phyloP scores from a whole-genome alignment of 2,797 vertebrate genomes.

The Merluccius polli region DNA sequence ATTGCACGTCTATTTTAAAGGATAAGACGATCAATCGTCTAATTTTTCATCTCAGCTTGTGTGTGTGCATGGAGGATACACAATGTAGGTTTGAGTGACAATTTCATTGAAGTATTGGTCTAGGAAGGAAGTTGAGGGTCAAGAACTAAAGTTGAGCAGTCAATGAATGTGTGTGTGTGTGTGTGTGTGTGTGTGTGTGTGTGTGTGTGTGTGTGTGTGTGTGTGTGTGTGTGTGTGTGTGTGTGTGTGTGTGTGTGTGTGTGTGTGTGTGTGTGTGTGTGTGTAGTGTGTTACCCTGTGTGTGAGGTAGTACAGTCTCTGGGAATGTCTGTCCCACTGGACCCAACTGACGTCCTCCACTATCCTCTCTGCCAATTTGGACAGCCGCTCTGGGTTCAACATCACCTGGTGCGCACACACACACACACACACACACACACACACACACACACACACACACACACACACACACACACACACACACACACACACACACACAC shows the following conservation, averaged over 20 bases:
- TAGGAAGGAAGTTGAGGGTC: neutral
- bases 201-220: too few species aligned
- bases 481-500: neutral
- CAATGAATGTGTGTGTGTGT: too few species aligned
- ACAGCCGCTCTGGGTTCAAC: constrained; percentile 76
- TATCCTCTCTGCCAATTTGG: constrained; percentile 73
- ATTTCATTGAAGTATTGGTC: neutral
- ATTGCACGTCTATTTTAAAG: neutral
- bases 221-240: constrained; percentile 5
- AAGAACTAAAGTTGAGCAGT: neutral
- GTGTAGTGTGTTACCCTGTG: constrained; percentile 68
- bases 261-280: constrained; percentile 6
- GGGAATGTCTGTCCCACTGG: constrained; percentile 89
- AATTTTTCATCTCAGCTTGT: neutral
- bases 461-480: constrained; percentile 27
- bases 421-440: neutral
- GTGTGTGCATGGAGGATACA: neutral
- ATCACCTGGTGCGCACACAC: constrained; percentile 75
- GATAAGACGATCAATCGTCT: neutral
- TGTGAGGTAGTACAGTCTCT: constrained; percentile 86
- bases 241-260: constrained; percentile 2
- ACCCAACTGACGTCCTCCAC: constrained; percentile 88
- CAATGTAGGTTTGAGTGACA: constrained; percentile 2
- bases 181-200: too few species aligned
- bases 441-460: neutral